These are phyloP conservation scores for Pycnonotus jocosus DNA, from an alignment of 2,113 vertebrate genomes.

Conservation along the genomic window DNA sequence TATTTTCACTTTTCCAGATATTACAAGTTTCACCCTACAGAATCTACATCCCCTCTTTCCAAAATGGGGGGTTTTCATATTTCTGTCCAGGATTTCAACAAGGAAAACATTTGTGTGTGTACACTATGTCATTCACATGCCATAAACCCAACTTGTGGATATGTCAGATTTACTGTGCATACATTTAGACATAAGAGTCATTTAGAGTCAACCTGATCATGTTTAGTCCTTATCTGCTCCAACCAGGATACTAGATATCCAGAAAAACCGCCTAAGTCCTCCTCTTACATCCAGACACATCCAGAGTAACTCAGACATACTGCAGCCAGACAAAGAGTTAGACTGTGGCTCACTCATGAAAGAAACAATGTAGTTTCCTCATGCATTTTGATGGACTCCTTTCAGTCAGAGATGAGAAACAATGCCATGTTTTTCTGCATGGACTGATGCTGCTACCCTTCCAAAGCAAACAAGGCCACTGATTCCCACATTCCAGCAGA, in stretches of 20 bases:
- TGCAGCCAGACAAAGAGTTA: neutral
- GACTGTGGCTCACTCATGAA: neutral
- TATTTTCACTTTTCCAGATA: neutral
- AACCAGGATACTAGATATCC: neutral
- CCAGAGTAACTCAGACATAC: neutral
- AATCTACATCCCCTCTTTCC: neutral
- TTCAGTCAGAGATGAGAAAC: neutral
- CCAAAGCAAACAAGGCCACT: neutral
- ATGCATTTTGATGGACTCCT: neutral
- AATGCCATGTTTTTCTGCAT: neutral
- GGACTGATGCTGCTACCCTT: neutral
- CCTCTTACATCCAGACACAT: neutral
- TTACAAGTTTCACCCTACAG: neutral
- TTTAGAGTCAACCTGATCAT: neutral
- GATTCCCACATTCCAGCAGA: neutral
- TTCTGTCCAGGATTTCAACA: neutral
- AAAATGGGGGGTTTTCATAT: neutral
- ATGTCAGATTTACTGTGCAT: neutral
- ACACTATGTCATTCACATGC: neutral
- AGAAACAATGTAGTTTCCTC: neutral
- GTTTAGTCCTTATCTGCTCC: neutral
- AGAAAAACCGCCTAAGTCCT: neutral
- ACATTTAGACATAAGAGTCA: neutral
- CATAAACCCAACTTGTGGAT: neutral
- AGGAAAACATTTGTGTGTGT: neutral